Evolutionary conservation across 2,113 vertebrate genomes (phyloP), one percentile per base, ranked within the genome.

Genomic region (Bambusicola thoracicus): DNA sequence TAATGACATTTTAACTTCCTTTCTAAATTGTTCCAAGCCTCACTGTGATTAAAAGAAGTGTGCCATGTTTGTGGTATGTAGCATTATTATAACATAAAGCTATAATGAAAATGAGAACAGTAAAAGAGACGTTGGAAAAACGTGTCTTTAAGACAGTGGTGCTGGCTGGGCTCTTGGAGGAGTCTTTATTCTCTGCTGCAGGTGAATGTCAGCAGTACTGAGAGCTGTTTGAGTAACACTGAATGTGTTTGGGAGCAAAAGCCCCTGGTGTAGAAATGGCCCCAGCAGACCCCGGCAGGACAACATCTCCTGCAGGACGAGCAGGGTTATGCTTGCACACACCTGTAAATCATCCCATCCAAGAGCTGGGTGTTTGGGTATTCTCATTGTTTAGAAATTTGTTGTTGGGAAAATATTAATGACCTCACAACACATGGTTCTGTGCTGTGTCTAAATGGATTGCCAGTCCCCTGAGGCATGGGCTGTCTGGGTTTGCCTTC

Each of bases 321-420:
- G 73, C 81, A 65, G 69, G 59, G 38, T 11, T 70, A 75, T 20
- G 44, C 87, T 77, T 17, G 41, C 25, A 58, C 69, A 48, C 91
- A 74, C 85, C 85, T 7, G 0, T 10, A 8, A 63, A 61, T 58
- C 18, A 82, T 30, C 55, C 81, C 75, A 44, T 63, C 65, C 58
- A 62, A 5, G 1, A 91, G 65, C 72, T 74, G 87, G 43, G 65
- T 87, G 56, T 75, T 91, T 5, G 44, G 89, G 61, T 88, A 40
- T 78, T 78, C 72, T 65, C 89, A 44, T 84, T 88, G 94, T 85
- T 97, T 85, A 73, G 87, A 81, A 81, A 78, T 94, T 77, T 79
- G 72, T 86, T 84, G 79, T 56, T 91, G 87, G 93, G 90, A 68
- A 68, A 44, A 55, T 62, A 85, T 32, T 48, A 78, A 76, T 73